Conservation (phyloP, 2,113 vertebrate genomes). For the Microtus pennsylvanicus region DNA sequence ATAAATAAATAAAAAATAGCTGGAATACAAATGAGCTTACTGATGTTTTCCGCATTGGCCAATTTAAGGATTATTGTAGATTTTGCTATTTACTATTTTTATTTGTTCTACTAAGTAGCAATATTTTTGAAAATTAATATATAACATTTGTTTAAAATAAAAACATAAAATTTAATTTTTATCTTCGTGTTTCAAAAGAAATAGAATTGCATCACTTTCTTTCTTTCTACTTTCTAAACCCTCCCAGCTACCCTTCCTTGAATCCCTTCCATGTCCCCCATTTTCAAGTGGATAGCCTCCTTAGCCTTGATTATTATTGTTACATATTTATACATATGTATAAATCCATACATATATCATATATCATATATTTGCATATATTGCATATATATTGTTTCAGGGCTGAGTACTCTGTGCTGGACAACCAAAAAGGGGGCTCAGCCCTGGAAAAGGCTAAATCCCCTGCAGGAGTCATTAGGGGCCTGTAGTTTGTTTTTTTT, state of each 20-base stretch:
- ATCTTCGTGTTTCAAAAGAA: not conserved
- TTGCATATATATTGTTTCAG: not conserved
- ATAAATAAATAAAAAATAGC: constrained; percentile 21
- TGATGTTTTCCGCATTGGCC: not conserved
- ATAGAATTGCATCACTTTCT: not conserved
- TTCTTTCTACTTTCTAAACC: not conserved
- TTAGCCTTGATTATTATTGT: not conserved
- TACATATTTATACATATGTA: not conserved
- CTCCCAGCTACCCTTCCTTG: not conserved
- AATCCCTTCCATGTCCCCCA: not conserved
- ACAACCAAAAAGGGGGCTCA: not conserved
- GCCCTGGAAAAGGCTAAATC: not conserved
- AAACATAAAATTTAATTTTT: constrained; percentile 47
- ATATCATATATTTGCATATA: not conserved
- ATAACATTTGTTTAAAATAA: not conserved
- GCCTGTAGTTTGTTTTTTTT: not conserved
- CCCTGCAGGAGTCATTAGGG: not conserved
- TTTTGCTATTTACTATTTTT: not conserved
- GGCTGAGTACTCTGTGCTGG: not conserved
- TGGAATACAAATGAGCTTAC: not conserved
- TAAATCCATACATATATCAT: not conserved
- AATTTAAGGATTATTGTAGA: not conserved
- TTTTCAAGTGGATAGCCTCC: not conserved
- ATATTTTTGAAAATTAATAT: not conserved
- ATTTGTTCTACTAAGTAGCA: not conserved